phyloP scores from a whole-genome alignment of 2,888 invertebrate species.

The Leucophenga montana region DNA sequence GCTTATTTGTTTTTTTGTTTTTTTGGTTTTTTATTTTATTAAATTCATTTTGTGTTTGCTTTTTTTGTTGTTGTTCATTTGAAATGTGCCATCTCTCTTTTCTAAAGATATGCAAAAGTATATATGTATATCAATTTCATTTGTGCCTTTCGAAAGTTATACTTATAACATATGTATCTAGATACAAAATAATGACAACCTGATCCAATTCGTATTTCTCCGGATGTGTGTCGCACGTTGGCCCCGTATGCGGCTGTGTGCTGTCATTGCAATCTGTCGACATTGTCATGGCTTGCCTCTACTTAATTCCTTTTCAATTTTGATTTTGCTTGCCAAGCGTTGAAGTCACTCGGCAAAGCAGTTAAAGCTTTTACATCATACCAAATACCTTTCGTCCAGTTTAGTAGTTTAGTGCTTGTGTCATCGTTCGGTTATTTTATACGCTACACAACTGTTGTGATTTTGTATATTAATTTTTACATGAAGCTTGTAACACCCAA shows the following conservation, averaged over 20 bases:
- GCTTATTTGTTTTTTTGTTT: neutral
- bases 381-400: neutral
- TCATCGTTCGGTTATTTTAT: neutral
- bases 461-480: too few relatives aligned
- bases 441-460: too few relatives aligned
- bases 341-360: neutral
- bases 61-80: too few relatives aligned
- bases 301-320: too few relatives aligned
- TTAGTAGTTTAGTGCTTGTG: neutral
- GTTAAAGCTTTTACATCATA: neutral
- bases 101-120: neutral
- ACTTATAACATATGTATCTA: neutral
- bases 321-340: too few relatives aligned
- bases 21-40: slow-evolving; percentile 21
- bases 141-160: neutral
- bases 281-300: too few relatives aligned
- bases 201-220: too few relatives aligned
- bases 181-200: too few relatives aligned
- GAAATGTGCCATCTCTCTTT: neutral
- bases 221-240: too few relatives aligned
- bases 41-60: neutral
- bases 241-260: neutral
- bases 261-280: neutral
- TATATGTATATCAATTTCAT: too few relatives aligned
- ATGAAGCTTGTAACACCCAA: too few relatives aligned